phyloP scores from a whole-genome alignment of 2,113 vertebrate species.

The Myiozetetes cayanensis region DNA sequence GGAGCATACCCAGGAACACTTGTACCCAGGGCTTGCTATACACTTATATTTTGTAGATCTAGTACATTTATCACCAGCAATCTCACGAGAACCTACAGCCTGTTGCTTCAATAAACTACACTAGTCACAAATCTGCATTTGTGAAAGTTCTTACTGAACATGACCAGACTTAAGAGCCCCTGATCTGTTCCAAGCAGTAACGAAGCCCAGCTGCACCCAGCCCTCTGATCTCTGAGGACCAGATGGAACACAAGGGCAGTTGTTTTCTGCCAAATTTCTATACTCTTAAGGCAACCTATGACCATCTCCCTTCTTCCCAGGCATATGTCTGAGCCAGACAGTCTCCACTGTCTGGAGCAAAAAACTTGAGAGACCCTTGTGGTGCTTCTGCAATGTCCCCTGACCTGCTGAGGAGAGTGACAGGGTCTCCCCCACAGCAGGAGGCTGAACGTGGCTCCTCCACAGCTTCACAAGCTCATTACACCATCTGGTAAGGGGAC shows the following conservation, averaged over 20 bases:
- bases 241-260: neutral
- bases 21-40: neutral
- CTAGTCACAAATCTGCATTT: too few species aligned
- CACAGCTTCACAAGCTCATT: neutral
- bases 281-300: neutral
- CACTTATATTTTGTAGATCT: neutral
- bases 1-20: neutral
- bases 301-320: neutral
- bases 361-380: too few species aligned
- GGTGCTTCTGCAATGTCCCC: neutral
- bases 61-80: neutral
- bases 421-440: accelerated
- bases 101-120: neutral
- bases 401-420: neutral
- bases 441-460: neutral
- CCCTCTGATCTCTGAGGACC: neutral
- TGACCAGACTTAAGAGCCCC: neutral
- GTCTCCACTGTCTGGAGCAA: neutral
- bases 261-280: neutral
- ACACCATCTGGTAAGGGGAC: accelerated
- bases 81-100: neutral
- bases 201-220: neutral
- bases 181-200: neutral
- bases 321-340: accelerated
- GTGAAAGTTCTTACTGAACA: neutral